Evolutionary conservation across 2,797 vertebrate species (phyloP), one percentile per base, ranked within the genome.

Genomic region (Chanos chanos): DNA sequence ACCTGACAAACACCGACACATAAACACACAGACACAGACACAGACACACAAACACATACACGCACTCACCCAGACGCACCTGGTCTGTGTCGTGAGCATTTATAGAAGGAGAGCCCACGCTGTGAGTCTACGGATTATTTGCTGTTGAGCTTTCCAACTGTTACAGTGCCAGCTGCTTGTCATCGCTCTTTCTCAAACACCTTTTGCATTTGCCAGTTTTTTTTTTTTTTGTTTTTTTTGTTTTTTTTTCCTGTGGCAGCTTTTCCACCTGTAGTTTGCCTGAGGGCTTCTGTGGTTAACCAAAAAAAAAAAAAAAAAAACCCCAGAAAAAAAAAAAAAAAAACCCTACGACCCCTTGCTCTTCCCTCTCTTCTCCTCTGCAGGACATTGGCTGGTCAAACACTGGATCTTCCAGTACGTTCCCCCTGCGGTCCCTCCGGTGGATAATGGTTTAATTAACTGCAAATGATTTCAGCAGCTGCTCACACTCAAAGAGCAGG

Each of bases 191-290:
- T 8, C 48, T 45, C 30, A 56, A 61, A 64, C 43, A 72, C 39
- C 34, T 31, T 47, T 13, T 13, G 31, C 31, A 37, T 61, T 51
- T 27, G 33, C 19, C 47, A 52, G 68, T 31, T 61, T n/a, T n/a
- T n/a, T n/a, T n/a, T n/a, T n/a, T n/a, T n/a, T n/a, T n/a, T n/a
- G n/a, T n/a, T n/a, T n/a, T n/a, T n/a, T n/a, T n/a, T n/a, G n/a
- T n/a, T n/a, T n/a, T n/a, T n/a, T n/a, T n/a, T n/a, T 72, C 40
- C 66, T 58, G 40, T 57, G 30, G 54, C n/a, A 50, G 33, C 50
- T 56, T 70, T 78, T 74, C 69, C 71, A 74, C 64, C 72, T 76
- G 71, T 61, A 70, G 45, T 63, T 62, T 58, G 51, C 70, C 61
- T 72, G 54, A 55, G 64, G 64, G 47, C 53, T 62, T 31, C 24